Evolutionary conservation across 2,797 vertebrate species (phyloP).

Genomic region (Mergus octosetaceus): DNA sequence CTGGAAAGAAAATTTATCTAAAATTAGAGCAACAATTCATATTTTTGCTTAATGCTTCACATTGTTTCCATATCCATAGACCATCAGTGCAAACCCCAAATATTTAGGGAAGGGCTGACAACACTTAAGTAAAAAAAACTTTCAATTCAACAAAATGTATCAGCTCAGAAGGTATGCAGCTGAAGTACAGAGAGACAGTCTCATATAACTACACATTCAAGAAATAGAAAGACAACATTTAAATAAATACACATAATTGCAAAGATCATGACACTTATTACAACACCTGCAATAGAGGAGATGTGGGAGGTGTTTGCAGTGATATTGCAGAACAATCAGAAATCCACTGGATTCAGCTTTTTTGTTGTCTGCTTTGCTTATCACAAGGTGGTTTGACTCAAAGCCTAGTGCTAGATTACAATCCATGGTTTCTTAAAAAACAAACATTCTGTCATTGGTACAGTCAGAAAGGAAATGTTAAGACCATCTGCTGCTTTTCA

Average conservation of each 20-base stretch:
- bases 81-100: not conserved
- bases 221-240: not conserved
- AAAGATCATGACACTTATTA: not conserved
- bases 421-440: not conserved
- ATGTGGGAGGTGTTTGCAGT: not conserved
- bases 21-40: not conserved
- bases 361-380: conserved; percentile 1
- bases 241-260: not conserved
- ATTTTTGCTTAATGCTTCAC: not conserved
- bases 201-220: not conserved
- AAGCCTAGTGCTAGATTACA: not conserved
- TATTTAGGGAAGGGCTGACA: not conserved
- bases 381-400: not conserved
- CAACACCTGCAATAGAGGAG: not conserved
- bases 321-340: not conserved
- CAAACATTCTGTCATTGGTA: not conserved
- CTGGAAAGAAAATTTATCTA: not conserved
- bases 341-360: conserved; percentile 28
- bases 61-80: not conserved
- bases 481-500: conserved; percentile 11
- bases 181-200: not conserved
- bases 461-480: conserved; percentile 44
- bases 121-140: not conserved
- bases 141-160: not conserved
- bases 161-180: not conserved